Base-by-base conservation (phyloP, 2,888 invertebrate genomes). In the Mactromeris polynyma region DNA sequence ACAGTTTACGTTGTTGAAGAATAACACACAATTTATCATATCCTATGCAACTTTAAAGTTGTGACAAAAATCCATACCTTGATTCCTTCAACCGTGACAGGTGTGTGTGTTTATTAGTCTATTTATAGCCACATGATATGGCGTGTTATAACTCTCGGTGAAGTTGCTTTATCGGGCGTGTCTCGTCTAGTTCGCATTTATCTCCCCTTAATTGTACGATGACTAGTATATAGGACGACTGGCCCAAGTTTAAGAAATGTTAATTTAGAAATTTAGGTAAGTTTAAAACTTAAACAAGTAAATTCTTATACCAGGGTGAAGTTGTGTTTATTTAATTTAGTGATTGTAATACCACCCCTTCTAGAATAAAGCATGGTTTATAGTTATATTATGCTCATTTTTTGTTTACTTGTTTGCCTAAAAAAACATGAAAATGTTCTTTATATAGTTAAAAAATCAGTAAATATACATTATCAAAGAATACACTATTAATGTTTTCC, bases 31-130 rank as follows among this genome's bases (percentile, higher is more conserved):
- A 36, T 73, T 73, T 73, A 73, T 73, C 26, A 73, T 58, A 33
- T 73, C 19, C 26, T 73, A 73, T 73, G 73, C 36, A 73, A 73
- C 73, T 6, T 36, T 31, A 33, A 14, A n/a, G 33, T 73, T 73
- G 36, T 33, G 73, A 73, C 73, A 33, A 73, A 73, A 73, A 73
- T 73, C 73, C 73, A 73, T 73, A 73, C 73, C 17, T 73, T 33
- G 17, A 73, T 36, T 26, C 73, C 73, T 11, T 73, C 73, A 73
- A 73, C 73, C 73, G 36, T 73, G 33, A 73, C 73, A 73, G 73
- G 73, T 73, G 73, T 36, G 73, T 58, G 21, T 73, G 36, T 36
- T 36, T 73, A 19, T 36, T 19, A 17, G 2, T 73, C 73, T 73
- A 73, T 73, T 73, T 73, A 36, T 73, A 73, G 73, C 6, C 31